phyloP scores from a whole-genome alignment of 2,888 invertebrate genomes.

The Abrostola triplasia region DNA sequence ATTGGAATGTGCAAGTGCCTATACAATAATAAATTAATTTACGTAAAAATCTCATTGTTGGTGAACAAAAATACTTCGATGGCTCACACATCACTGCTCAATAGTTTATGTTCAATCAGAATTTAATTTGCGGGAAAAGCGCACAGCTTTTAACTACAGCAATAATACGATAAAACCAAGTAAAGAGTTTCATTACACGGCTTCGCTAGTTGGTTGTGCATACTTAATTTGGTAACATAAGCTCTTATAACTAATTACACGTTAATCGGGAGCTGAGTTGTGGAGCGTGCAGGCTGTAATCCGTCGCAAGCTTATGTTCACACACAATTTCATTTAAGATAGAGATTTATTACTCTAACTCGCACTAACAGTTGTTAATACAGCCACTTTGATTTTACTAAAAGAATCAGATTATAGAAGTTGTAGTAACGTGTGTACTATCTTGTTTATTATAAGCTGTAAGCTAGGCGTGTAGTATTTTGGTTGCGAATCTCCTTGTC shows the following conservation, averaged over 20 bases:
- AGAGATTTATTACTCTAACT: constrained; percentile 27
- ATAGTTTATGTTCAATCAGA: too few species aligned
- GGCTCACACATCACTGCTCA: too few species aligned
- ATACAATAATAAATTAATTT: too few species aligned
- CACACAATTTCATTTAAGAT: constrained; percentile 26
- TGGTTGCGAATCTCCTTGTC: too few species aligned
- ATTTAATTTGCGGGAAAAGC: too few species aligned
- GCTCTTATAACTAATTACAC: constrained; percentile 1
- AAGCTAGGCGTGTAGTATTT: too few species aligned
- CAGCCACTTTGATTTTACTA: not conserved
- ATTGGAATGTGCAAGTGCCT: too few species aligned
- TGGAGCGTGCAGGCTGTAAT: constrained; percentile 22
- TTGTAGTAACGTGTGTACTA: not conserved
- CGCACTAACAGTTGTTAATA: constrained; percentile 22
- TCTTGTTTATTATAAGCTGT: not conserved
- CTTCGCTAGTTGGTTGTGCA: not conserved
- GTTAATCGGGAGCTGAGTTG: constrained; percentile 1
- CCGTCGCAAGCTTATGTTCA: constrained; percentile 18
- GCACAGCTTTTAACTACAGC: too few species aligned
- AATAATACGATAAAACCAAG: too few species aligned
- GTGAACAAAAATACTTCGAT: too few species aligned
- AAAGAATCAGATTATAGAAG: not conserved
- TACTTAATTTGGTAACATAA: not conserved
- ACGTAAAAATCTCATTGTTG: too few species aligned
- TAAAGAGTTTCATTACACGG: too few species aligned